phyloP scores from a whole-genome alignment of 2,888 invertebrate species.

The Hydriomena furcata region DNA sequence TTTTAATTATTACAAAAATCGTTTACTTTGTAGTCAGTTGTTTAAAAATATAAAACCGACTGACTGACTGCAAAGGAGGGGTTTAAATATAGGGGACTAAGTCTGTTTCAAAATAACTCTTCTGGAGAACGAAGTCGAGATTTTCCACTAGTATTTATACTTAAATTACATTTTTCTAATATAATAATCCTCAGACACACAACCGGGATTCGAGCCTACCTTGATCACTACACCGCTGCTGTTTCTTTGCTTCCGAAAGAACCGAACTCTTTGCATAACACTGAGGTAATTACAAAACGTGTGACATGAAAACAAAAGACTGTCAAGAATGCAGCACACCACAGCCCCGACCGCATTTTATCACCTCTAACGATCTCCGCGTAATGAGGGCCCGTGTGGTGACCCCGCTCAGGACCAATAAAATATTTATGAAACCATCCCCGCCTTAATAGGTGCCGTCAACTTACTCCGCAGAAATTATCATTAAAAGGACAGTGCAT shows the following conservation, averaged over 20 bases:
- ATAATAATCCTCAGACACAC: too few relatives aligned
- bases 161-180: too few relatives aligned
- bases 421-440: conserved; percentile 79
- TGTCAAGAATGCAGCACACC: conserved; percentile 56
- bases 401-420: conserved; percentile 68
- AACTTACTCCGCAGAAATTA: conserved; percentile 56
- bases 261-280: conserved; percentile 42
- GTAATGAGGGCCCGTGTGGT: conserved; percentile 67
- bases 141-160: too few relatives aligned
- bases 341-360: conserved; percentile 65
- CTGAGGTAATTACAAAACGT: conserved; percentile 54
- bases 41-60: too few relatives aligned
- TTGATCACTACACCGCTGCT: too few relatives aligned
- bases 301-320: conserved; percentile 59
- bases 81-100: too few relatives aligned
- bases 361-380: conserved; percentile 71
- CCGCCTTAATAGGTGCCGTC: conserved; percentile 70
- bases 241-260: background rate
- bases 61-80: too few relatives aligned
- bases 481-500: conserved; percentile 34
- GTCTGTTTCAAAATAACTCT: too few relatives aligned
- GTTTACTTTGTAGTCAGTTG: too few relatives aligned
- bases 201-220: too few relatives aligned
- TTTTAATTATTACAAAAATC: too few relatives aligned
- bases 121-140: too few relatives aligned